Evolutionary conservation across 2,888 invertebrate species (phyloP), one percentile per base, ranked within the genome.

Genomic region (Polydrusus pterygomalis): DNA sequence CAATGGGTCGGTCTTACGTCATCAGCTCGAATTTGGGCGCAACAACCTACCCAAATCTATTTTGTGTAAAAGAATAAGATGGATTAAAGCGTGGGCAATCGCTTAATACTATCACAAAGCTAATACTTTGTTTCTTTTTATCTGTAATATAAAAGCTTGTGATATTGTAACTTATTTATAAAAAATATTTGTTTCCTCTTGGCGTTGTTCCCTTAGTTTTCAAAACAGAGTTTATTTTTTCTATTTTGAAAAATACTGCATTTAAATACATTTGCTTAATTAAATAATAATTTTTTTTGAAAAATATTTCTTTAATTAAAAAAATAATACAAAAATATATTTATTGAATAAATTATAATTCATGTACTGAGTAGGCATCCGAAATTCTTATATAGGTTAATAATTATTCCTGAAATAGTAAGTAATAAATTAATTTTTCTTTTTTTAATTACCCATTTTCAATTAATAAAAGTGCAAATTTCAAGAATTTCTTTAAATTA

Each of bases 31-130:
- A 67, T 30, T 67, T 70, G 68, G 71, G 71, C 75, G 75, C 75
- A 71, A 75, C 71, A 75, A 75, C 75, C 75, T 71, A 75, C 71
- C 68, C 70, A 71, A 71, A 75, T 75, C 60, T 25, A 63, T 71
- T 71, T n/a, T 43, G 54, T 40, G 38, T 54, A 30, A 54, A 54
- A 54, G 54, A 54, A 54, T 25, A 30, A 30, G 10, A 20, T 1
- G 9, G 20, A n/a, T n/a, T 30, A 30, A 30, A 54, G 54, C 54
- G 54, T 30, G 54, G 25, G 54, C 54, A 54, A n/a, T 51, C 51
- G 9, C 47, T 1, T 49, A 15, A 34, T 34, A 7, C n/a, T 34
- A 7, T 10, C 34, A 10, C 34, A 34, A 34, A 34, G 8, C 34
- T 8, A 34, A 2, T 3, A 34, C 10, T 34, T 10, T 30, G 30